Evolutionary conservation across 1,140 invertebrate genomes (phyloP), one percentile per base, ranked within the genome.

Genomic region (Meloidogyne chitwoodi): DNA sequence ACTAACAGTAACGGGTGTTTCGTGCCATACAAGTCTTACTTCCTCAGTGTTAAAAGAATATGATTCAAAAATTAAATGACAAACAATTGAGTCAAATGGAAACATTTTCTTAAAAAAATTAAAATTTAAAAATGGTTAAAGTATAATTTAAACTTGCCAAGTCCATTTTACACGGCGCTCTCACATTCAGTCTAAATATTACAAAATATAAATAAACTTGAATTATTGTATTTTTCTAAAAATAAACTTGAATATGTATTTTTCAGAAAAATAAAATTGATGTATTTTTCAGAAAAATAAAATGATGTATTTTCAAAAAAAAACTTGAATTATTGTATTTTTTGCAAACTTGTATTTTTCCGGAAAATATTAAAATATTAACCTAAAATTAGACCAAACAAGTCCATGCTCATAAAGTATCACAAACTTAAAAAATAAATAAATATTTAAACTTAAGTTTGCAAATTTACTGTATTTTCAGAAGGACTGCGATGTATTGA

Each of bases 1-100:
- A 16, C 0, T 8, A 48, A 72, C 70, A 48, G 70, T 72, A 2
- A 72, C 70, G 38, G 85, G 86, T 6, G 79, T 78, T 65, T 87
- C 86, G 64, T 86, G 85, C 85, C 85, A 86, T 12, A 83, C 72
- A 41, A 86, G 68, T 16, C 83, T 67, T n/a, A 86, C 85, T 81
- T 86, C 85, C 62, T 84, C 86, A 12, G 83, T 83, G 61, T 86
- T 86, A 61, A 87, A 86, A 22, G 84, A 86, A 73, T 86, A 86
- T 44, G 70, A 76, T 65, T 86, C 85, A 26, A 86, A 83, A 31
- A 87, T 77, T 29, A 84, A 70, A 48, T 83, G 77, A 76, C 85
- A 86, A 48, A 82, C 83, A 38, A 87, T 80, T 2, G 84, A 85
- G 72, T 86, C 85, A 74, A 86, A 86, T 8, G 85, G 85, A 62